Percentiles rank a stretch among this genome's conserved stretches.
These are phyloP conservation scores for Orientallactaga sibirica DNA, from an alignment of 2,797 vertebrate genomes.

Conservation along the genomic window DNA sequence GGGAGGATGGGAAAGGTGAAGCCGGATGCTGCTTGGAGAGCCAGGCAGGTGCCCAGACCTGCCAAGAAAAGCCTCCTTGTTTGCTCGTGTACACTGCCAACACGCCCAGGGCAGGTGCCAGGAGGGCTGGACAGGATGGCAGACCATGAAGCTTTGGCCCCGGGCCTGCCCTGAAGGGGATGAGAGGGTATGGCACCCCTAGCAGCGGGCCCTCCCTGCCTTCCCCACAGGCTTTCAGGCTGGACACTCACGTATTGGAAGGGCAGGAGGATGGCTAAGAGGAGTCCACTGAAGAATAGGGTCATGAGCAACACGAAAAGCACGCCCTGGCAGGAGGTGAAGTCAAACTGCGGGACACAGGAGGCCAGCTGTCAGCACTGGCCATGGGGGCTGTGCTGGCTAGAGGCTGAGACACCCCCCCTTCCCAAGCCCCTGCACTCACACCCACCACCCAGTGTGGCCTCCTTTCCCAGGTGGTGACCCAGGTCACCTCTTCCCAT, in stretches of 20 bases:
- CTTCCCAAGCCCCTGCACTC: no score
- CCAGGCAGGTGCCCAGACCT: constrained; percentile 61
- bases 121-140: constrained; percentile 39
- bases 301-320: constrained; percentile 94
- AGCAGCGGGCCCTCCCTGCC: accelerated
- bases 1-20: constrained; percentile 64
- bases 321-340: constrained; percentile 94
- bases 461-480: neutral
- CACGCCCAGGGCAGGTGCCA: constrained; percentile 53
- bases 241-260: constrained; percentile 93
- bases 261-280: constrained; percentile 92
- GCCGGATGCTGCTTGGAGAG: constrained; percentile 76
- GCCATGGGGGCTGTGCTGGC: neutral
- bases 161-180: neutral
- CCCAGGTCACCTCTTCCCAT: neutral
- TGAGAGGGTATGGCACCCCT: neutral
- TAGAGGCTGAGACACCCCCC: neutral
- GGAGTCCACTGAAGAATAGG: constrained; percentile 93
- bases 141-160: constrained; percentile 54
- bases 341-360: constrained; percentile 90
- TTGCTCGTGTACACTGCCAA: constrained; percentile 72
- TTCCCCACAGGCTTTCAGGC: accelerated
- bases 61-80: constrained; percentile 80
- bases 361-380: neutral
- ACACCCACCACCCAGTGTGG: neutral